Evolutionary conservation across 2,888 invertebrate species (phyloP), one percentile per base, ranked within the genome.

Genomic region (Spisula solida): DNA sequence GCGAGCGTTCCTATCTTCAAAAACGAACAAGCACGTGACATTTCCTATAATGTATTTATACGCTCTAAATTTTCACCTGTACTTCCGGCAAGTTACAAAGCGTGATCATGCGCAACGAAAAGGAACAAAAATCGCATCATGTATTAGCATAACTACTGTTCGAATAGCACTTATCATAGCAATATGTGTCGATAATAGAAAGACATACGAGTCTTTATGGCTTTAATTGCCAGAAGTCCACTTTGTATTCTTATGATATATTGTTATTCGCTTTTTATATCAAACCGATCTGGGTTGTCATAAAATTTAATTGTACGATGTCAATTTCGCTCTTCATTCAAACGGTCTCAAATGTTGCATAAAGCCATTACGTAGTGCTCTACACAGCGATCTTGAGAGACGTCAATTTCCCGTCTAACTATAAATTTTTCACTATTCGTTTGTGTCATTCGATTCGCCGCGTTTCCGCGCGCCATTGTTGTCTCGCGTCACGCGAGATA

Each of bases 251-350:
- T 81, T 87, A 88, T 91, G 91, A 91, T 91, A 84, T 89, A 89
- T 83, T 85, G 88, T 88, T 85, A 87, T 87, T 82, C 85, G 86
- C 79, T 78, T 80, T 89, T 89, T 87, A 89, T 91, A 88, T 89
- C 91, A 83, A 84, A 66, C 70, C 83, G 86, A 91, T 91, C 91
- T 82, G 51, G 55, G 20, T 20, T 31, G 89, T 86, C 89, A 89
- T 91, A 91, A 91, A 89, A 90, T 70, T 85, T 91, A 83, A 89
- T 89, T 86, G 87, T 86, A 84, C 89, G 60, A 80, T 88, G 83
- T 91, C 91, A 91, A 89, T 91, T 75, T 88, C 83, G 81, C 83
- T 60, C 86, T 82, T 83, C 86, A 78, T 86, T 85, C 81, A 82
- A 86, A 83, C 66, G 83, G 81, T 75, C 51, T 81, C 81, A 87